These are phyloP conservation scores for Drosophila ambigua DNA, from an alignment of 1,140 invertebrate genomes.

Conservation along the genomic window DNA sequence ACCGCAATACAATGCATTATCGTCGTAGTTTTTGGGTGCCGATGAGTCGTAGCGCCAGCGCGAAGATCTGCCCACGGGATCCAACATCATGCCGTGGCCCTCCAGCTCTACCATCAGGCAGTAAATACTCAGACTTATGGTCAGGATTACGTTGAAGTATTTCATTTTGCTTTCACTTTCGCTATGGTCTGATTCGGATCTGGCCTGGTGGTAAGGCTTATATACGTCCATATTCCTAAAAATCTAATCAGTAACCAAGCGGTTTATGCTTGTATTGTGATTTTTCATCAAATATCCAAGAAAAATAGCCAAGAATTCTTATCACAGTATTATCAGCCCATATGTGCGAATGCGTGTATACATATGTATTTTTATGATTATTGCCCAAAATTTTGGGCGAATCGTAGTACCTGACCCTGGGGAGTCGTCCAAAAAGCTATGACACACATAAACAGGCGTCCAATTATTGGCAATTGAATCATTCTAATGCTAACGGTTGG, in stretches of 20 bases:
- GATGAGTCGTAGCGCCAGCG: constrained; percentile 87
- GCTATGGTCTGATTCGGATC: constrained; percentile 16
- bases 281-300: constrained; percentile 31
- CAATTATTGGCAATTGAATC: constrained; percentile 39
- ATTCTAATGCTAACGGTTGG: constrained; percentile 13
- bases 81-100: constrained; percentile 88
- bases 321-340: constrained; percentile 41
- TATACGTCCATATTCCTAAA: constrained; percentile 45
- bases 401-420: constrained; percentile 37
- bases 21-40: constrained; percentile 86
- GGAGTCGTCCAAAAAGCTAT: constrained; percentile 42
- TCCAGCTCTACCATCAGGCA: constrained; percentile 14
- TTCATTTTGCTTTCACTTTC: constrained; percentile 51
- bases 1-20: constrained; percentile 88
- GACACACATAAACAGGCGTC: constrained; percentile 37
- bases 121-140: constrained; percentile 13
- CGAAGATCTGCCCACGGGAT: constrained; percentile 87
- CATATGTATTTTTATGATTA: constrained; percentile 37
- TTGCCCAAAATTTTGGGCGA: constrained; percentile 48
- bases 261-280: constrained; percentile 37
- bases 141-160: constrained; percentile 14
- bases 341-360: too few species aligned
- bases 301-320: constrained; percentile 20
- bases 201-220: constrained; percentile 25
- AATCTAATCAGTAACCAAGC: constrained; percentile 32